Percentiles rank a stretch among this genome's conserved stretches.
These are phyloP conservation scores for Automeris io DNA, from an alignment of 2,888 invertebrate genomes.

Conservation along the genomic window DNA sequence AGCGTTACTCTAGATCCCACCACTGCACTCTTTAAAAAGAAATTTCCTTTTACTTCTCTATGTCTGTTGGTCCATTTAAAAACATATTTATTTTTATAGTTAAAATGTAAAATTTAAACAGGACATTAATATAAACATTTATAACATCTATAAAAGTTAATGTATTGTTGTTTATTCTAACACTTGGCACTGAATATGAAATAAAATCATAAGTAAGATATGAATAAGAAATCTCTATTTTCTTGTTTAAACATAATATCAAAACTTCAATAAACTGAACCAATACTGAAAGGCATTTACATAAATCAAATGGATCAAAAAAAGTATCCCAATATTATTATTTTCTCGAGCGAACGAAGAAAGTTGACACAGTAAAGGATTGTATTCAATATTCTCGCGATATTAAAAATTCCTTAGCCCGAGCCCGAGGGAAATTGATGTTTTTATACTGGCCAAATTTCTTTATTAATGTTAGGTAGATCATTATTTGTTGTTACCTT, in stretches of 20 bases:
- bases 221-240: too few relatives aligned
- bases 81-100: too few relatives aligned
- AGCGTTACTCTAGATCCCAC: slow-evolving; percentile 92
- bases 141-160: too few relatives aligned
- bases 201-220: too few relatives aligned
- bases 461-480: neutral
- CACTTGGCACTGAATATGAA: too few relatives aligned
- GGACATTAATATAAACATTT: too few relatives aligned
- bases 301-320: slow-evolving; percentile 3
- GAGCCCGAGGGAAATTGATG: neutral
- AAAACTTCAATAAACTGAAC: neutral
- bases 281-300: neutral
- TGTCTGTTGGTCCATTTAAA: too few relatives aligned
- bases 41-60: too few relatives aligned
- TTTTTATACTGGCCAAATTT: neutral
- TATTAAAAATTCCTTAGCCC: slow-evolving; percentile 52
- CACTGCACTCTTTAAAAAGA: slow-evolving; percentile 83
- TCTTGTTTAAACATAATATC: neutral
- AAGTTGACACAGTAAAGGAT: slow-evolving; percentile 12
- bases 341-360: neutral
- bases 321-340: neutral
- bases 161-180: too few relatives aligned
- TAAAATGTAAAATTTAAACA: too few relatives aligned
- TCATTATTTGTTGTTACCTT: neutral
- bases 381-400: slow-evolving; percentile 40